Evolutionary conservation across 1,140 invertebrate species (phyloP).

Genomic region (Cyclargus thomasi): DNA sequence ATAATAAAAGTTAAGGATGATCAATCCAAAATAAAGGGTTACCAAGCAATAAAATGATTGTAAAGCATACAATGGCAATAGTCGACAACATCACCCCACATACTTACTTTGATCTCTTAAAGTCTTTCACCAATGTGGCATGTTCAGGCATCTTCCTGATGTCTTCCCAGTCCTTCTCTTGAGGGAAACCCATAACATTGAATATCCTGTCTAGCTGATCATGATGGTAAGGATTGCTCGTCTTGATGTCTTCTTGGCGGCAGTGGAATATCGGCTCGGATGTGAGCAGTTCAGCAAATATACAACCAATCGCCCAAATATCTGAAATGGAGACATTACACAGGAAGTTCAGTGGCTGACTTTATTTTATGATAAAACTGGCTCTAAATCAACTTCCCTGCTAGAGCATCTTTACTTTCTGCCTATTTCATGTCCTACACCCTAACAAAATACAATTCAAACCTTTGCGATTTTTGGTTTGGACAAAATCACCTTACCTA

Average conservation of each 20-base stretch:
- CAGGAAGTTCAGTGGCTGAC: too few relatives aligned
- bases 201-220: slow-evolving; percentile 99
- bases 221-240: slow-evolving; percentile 99
- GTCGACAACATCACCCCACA: too few relatives aligned
- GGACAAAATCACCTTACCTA: slow-evolving; percentile 78
- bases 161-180: slow-evolving; percentile 99
- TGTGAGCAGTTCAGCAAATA: slow-evolving; percentile 97
- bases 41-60: too few relatives aligned
- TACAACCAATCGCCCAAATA: slow-evolving; percentile 99
- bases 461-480: too few relatives aligned
- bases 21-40: too few relatives aligned
- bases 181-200: slow-evolving; percentile 99
- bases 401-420: neutral
- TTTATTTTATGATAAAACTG: neutral
- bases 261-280: slow-evolving; percentile 99
- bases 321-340: slow-evolving; percentile 77
- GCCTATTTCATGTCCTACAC: too few relatives aligned
- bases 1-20: too few relatives aligned
- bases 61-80: too few relatives aligned
- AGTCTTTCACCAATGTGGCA: slow-evolving; percentile 96
- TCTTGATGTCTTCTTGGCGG: slow-evolving; percentile 99
- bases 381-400: slow-evolving; percentile 12
- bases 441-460: too few relatives aligned
- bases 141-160: slow-evolving; percentile 99
- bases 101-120: slow-evolving; percentile 93